These are phyloP conservation scores for Coptodon rendalli DNA, from an alignment of 2,113 vertebrate species.

Conservation along the genomic window DNA sequence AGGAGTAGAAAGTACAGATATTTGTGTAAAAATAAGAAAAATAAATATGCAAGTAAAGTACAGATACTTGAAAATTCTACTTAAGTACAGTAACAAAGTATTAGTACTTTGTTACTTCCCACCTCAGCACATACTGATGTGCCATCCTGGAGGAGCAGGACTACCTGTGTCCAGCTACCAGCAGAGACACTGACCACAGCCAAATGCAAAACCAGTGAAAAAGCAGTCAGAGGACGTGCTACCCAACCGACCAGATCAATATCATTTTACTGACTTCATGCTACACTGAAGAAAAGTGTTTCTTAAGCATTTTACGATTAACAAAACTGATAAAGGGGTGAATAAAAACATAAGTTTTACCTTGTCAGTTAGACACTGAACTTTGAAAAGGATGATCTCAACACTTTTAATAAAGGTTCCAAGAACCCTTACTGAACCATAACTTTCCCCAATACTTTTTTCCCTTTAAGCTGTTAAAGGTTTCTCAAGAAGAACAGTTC, in stretches of 20 bases:
- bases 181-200: background rate
- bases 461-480: background rate
- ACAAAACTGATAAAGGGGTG: background rate
- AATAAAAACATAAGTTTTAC: background rate
- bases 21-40: background rate
- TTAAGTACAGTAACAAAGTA: background rate
- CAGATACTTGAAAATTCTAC: background rate
- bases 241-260: background rate
- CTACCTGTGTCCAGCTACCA: background rate
- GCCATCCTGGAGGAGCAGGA: background rate
- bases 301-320: background rate
- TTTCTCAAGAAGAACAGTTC: fast-evolving
- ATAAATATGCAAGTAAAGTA: fast-evolving
- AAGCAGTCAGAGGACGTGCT: background rate
- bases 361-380: background rate
- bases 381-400: background rate
- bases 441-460: background rate
- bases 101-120: background rate
- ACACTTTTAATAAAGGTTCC: background rate
- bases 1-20: background rate
- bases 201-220: background rate
- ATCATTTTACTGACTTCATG: background rate
- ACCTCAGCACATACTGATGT: background rate
- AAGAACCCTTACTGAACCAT: background rate
- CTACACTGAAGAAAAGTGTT: background rate